Conservation (phyloP, 2,113 vertebrate species). For the Catharus fuscescens region DNA sequence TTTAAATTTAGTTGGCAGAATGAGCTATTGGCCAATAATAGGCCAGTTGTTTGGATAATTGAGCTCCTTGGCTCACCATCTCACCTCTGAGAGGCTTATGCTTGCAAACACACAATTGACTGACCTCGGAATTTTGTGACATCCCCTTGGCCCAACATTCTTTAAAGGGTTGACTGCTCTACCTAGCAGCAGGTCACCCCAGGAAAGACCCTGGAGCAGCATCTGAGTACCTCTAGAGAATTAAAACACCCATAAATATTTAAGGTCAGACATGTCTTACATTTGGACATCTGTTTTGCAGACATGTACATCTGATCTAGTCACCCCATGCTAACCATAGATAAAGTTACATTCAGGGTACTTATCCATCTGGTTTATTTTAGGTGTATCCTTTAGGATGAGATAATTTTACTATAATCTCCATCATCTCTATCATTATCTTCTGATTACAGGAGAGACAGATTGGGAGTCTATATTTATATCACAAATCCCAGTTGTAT, state of each 20-base stretch:
- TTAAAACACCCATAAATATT: not conserved
- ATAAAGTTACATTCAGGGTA: not conserved
- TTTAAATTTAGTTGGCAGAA: not conserved
- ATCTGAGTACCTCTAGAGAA: not conserved
- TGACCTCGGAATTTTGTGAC: not conserved
- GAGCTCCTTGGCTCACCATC: not conserved
- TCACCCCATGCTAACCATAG: not conserved
- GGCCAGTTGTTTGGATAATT: not conserved
- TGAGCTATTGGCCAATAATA: not conserved
- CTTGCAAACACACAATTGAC: not conserved
- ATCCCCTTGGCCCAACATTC: not conserved
- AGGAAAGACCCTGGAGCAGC: not conserved
- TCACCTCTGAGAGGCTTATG: not conserved
- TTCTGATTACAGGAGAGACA: not conserved
- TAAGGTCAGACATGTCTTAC: not conserved
- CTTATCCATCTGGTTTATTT: not conserved
- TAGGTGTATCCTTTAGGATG: not conserved
- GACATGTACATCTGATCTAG: rapidly evolving
- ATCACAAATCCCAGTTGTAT: not conserved
- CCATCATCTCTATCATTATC: not conserved
- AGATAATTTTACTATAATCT: not conserved
- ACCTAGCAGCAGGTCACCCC: not conserved
- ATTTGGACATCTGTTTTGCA: not conserved
- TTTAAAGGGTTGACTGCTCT: not conserved
- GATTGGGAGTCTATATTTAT: not conserved